phyloP scores from a whole-genome alignment of 2,797 vertebrate species.

The Mastacembelus armatus region DNA sequence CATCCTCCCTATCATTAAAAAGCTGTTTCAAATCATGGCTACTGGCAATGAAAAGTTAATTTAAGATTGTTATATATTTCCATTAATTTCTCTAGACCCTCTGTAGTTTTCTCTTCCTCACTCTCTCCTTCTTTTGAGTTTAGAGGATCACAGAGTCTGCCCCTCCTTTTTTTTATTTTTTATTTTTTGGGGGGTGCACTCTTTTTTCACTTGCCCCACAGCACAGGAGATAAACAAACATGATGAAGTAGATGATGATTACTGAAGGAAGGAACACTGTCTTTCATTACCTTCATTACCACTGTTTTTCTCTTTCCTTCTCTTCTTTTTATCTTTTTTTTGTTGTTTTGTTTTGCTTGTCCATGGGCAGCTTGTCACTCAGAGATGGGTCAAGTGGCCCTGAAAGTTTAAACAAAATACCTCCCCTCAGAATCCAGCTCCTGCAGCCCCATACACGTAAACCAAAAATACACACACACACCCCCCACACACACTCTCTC shows the following conservation, averaged over 20 bases:
- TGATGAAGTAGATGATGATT: constrained; percentile 68
- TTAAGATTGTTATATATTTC: constrained; percentile 91
- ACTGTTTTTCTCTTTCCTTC: constrained; percentile 42
- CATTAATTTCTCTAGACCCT: constrained; percentile 88
- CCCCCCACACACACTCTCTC: constrained; percentile 48
- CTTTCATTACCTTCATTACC: constrained; percentile 75
- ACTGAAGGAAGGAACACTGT: constrained; percentile 63
- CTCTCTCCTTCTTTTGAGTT: constrained; percentile 63
- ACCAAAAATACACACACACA: constrained; percentile 52
- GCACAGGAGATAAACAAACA: constrained; percentile 61
- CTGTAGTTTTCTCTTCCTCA: constrained; percentile 62
- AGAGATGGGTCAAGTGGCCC: constrained; percentile 61
- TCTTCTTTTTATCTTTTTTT: constrained; percentile 12
- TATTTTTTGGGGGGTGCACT: constrained; percentile 41
- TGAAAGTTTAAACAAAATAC: constrained; percentile 77
- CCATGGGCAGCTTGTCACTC: constrained; percentile 68
- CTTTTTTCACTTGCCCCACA: constrained; percentile 57
- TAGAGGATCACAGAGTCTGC: constrained; percentile 61
- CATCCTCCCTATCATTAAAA: constrained; percentile 76
- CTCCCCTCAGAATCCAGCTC: constrained; percentile 62
- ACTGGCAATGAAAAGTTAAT: constrained; percentile 92
- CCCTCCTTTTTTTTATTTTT: constrained; percentile 38
- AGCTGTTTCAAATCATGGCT: constrained; percentile 84
- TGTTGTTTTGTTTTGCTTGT: constrained; percentile 42
- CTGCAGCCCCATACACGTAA: constrained; percentile 55